Base-by-base conservation (phyloP, 2,888 invertebrate genomes). In the Tetropium fuscum region DNA sequence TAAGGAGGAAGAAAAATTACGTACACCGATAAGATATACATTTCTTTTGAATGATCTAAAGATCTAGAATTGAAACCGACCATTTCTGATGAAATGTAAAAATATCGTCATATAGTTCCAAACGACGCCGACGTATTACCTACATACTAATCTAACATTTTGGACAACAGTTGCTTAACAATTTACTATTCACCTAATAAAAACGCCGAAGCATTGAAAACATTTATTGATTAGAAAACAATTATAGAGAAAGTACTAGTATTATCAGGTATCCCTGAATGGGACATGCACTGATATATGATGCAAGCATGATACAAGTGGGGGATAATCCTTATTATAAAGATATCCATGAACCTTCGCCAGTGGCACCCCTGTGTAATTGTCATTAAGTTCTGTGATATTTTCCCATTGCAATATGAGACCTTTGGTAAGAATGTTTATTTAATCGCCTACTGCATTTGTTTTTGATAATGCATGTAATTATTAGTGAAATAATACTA, bases 181-280 rank as follows among this genome's bases (percentile, higher is more conserved):
- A n/a, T n/a, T n/a, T n/a, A n/a, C n/a, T n/a, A n/a, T n/a, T n/a
- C n/a, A n/a, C n/a, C n/a, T n/a, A 3, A 7, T 27, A 10, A 11
- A 11, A 40, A 40, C 40, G 20, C 11, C 20, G 19, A 13, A 2
- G n/a, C 0, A n/a, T 13, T 16, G 34, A 55, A 55, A 51, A 36
- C 2, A 40, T 45, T 32, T 18, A 49, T 7, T 49, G n/a, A 38
- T 53, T 38, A 38, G 38, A 61, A 54, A 63, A 56, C 36, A 59
- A 47, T 55, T 16, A 27, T 49, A 62, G 69, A 65, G 70, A 72
- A 71, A 71, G 72, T 72, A 68, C 70, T 69, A n/a, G n/a, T n/a
- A 69, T 67, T 68, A 70, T 67, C 66, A 68, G 63, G 65, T 72
- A 71, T 69, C 71, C 71, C 71, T 71, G 71, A 72, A 69, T 64